These are phyloP conservation scores for Pocillopora grandis DNA, from an alignment of 92 coral and sea anemone species.

Conservation along the genomic window DNA sequence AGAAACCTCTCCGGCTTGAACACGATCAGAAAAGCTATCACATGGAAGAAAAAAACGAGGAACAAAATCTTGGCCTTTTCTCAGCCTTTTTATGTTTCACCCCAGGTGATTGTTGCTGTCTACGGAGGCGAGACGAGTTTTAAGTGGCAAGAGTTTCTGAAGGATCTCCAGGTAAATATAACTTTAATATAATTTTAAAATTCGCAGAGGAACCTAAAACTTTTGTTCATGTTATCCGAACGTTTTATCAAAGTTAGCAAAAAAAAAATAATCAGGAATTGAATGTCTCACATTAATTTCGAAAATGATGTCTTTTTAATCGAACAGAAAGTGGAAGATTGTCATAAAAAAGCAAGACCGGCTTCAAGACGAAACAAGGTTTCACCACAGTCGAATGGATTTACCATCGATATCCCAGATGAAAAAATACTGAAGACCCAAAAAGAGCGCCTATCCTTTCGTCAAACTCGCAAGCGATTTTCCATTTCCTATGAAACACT, in stretches of 20 bases:
- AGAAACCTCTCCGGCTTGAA: too few relatives aligned
- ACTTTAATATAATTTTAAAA: neutral
- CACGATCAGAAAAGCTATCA: too few relatives aligned
- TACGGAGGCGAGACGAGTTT: slow-evolving; percentile 50
- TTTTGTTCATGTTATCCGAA: too few relatives aligned
- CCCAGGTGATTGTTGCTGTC: slow-evolving; percentile 30
- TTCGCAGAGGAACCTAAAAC: too few relatives aligned
- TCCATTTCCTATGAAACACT: slow-evolving; percentile 49
- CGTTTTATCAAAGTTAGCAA: too few relatives aligned
- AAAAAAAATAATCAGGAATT: too few relatives aligned
- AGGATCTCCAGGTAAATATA: slow-evolving; percentile 32
- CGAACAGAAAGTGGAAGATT: neutral
- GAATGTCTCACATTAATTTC: neutral
- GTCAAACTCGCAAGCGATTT: slow-evolving; percentile 20
- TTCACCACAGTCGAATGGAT: slow-evolving; percentile 1
- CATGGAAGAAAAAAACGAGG: too few relatives aligned
- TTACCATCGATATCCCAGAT: slow-evolving; percentile 26
- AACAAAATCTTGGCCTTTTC: too few relatives aligned
- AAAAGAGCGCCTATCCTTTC: neutral
- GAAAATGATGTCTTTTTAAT: neutral
- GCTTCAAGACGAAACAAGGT: neutral
- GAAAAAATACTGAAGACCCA: slow-evolving; percentile 1
- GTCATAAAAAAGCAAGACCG: neutral
- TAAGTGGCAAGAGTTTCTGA: slow-evolving; percentile 31
- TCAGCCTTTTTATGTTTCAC: neutral